Conservation (phyloP, 2,113 vertebrate species). For the Pseudolaguvia tuberculata region DNA sequence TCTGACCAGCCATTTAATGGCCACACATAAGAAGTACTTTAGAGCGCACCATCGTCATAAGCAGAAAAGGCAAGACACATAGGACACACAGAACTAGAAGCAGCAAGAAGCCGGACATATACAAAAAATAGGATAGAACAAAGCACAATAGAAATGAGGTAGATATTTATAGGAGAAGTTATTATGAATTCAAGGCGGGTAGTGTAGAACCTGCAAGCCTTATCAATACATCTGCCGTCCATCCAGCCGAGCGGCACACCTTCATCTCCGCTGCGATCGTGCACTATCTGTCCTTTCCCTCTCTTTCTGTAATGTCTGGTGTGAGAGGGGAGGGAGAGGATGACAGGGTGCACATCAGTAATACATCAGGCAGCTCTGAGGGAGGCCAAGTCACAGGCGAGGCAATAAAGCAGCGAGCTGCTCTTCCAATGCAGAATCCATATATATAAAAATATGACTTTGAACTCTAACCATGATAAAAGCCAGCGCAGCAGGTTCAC, state of each 20-base stretch:
- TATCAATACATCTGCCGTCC: slow-evolving; percentile 68
- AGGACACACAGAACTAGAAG: not conserved
- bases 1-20: slow-evolving; percentile 31
- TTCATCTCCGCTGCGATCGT: slow-evolving; percentile 67
- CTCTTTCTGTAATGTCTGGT: slow-evolving; percentile 41
- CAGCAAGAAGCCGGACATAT: slow-evolving; percentile 44
- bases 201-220: slow-evolving; percentile 58
- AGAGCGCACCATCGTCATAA: slow-evolving; percentile 29
- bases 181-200: slow-evolving; percentile 59
- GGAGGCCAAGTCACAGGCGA: slow-evolving; percentile 56
- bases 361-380: slow-evolving; percentile 52
- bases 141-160: slow-evolving; percentile 15
- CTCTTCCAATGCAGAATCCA: slow-evolving; percentile 33
- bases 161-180: slow-evolving; percentile 26
- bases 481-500: slow-evolving; percentile 23
- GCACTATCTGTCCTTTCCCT: slow-evolving; percentile 46
- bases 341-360: slow-evolving; percentile 45
- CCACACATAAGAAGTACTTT: slow-evolving; percentile 29
- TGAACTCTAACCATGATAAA: slow-evolving; percentile 20
- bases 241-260: slow-evolving; percentile 59
- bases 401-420: slow-evolving; percentile 40
- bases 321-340: slow-evolving; percentile 55
- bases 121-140: slow-evolving; percentile 33
- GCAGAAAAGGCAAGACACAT: slow-evolving; percentile 3
- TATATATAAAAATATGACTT: slow-evolving; percentile 9